Conservation (phyloP, 2,888 invertebrate genomes). For the Chirona hameri region DNA sequence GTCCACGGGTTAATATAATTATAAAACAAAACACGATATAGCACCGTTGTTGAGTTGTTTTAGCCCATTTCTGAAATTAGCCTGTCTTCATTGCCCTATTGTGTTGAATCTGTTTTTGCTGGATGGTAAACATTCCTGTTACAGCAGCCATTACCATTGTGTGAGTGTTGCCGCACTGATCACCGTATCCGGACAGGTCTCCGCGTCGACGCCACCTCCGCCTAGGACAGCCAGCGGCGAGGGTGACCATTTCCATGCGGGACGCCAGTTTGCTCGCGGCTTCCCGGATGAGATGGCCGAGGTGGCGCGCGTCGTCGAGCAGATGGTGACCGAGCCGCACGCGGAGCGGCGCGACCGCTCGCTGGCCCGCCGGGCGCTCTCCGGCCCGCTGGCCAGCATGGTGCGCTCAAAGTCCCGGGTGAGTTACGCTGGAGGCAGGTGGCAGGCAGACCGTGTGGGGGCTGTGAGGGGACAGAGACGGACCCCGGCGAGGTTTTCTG, state of each 20-base stretch:
- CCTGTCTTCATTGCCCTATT: too few relatives aligned
- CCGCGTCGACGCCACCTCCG: neutral
- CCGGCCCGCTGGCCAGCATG: constrained; percentile 12
- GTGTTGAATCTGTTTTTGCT: too few relatives aligned
- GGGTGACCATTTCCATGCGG: constrained; percentile 39
- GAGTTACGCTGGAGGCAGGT: neutral
- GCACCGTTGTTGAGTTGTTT: too few relatives aligned
- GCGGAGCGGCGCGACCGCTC: neutral
- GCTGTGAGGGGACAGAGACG: too few relatives aligned
- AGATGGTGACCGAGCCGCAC: neutral
- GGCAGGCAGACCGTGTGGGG: too few relatives aligned
- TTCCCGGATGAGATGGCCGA: constrained; percentile 34
- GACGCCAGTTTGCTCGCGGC: constrained; percentile 41
- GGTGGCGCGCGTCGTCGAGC: neutral
- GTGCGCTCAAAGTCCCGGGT: constrained; percentile 30
- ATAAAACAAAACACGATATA: too few relatives aligned
- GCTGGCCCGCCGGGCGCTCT: neutral
- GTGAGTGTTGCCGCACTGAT: neutral
- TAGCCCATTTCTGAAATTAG: too few relatives aligned
- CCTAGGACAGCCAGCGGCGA: neutral
- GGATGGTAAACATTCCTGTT: too few relatives aligned
- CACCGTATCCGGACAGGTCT: neutral
- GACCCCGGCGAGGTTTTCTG: too few relatives aligned
- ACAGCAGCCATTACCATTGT: too few relatives aligned
- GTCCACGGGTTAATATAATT: too few relatives aligned